phyloP scores from a whole-genome alignment of 2,113 vertebrate species.

The Manacus vitellinus region DNA sequence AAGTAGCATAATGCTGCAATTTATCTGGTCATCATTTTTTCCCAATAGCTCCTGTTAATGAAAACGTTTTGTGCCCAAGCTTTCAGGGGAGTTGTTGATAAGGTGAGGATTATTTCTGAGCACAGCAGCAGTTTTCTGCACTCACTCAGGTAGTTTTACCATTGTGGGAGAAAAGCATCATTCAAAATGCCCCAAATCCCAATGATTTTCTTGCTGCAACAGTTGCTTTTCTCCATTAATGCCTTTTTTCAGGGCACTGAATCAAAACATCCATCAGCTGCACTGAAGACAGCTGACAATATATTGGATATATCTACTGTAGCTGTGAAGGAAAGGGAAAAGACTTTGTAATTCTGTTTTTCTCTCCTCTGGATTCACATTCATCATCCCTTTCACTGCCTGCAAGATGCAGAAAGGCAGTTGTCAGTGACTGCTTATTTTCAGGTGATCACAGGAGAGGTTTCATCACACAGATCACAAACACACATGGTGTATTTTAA shows the following conservation, averaged over 20 bases:
- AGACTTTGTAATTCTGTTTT: neutral
- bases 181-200: neutral
- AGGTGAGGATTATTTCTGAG: slow-evolving; percentile 4
- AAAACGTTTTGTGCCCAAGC: neutral
- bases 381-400: neutral
- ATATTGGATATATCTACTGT: neutral
- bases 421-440: neutral
- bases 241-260: neutral
- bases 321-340: neutral
- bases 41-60: neutral
- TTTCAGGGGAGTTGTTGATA: neutral
- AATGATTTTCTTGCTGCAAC: neutral
- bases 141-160: neutral
- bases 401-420: neutral
- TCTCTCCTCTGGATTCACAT: neutral
- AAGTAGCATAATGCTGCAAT: neutral
- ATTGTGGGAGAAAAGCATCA: neutral
- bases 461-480: neutral
- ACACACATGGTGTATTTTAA: neutral
- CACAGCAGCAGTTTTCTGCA: neutral
- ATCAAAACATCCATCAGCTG: slow-evolving; percentile 5
- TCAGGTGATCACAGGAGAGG: neutral
- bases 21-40: neutral
- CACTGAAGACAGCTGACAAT: slow-evolving; percentile 1
- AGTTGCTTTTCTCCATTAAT: slow-evolving; percentile 2